A percentile compares a stretch with the other conserved stretches of the same genome.
These are phyloP conservation scores for Tipula unca DNA, from an alignment of 2,888 invertebrate genomes.

Conservation along the genomic window DNA sequence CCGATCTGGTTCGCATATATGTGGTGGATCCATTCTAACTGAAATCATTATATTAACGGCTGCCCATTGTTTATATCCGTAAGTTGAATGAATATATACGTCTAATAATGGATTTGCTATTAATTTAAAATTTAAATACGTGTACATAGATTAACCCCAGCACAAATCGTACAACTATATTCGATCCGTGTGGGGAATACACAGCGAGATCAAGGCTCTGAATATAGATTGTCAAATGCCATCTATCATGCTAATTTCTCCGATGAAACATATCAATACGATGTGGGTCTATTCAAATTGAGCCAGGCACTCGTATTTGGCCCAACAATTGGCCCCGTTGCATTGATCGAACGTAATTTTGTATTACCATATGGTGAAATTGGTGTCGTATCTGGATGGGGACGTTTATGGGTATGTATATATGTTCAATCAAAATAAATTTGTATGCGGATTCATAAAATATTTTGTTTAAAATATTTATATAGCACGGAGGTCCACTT, in stretches of 20 bases:
- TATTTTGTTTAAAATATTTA: background rate
- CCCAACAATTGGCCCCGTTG: conserved; percentile 38
- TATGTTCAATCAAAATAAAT: too few species aligned
- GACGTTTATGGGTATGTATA: conserved; percentile 26
- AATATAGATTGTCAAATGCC: too few species aligned
- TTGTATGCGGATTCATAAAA: background rate
- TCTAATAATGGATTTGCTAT: too few species aligned
- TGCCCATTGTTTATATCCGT: conserved; percentile 33
- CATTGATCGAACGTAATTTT: conserved; percentile 25
- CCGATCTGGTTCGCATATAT: conserved; percentile 29
- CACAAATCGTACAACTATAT: too few species aligned
- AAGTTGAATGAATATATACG: too few species aligned
- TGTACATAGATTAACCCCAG: too few species aligned
- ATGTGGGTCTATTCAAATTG: conserved; percentile 49
- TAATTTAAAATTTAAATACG: too few species aligned
- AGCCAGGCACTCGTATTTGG: conserved; percentile 40
- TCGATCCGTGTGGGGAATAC: too few species aligned
- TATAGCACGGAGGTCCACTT: conserved; percentile 23
- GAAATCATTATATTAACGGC: conserved; percentile 36
- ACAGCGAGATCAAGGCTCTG: too few species aligned
- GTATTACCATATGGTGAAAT: conserved; percentile 25
- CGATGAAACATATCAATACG: conserved; percentile 40
- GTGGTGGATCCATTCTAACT: conserved; percentile 36
- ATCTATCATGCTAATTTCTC: too few species aligned
- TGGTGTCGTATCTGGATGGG: conserved; percentile 34